Percentiles rank a stretch among this genome's conserved stretches.
phyloP scores from a whole-genome alignment of 2,888 invertebrate genomes.

The Heliothis peltigera region DNA sequence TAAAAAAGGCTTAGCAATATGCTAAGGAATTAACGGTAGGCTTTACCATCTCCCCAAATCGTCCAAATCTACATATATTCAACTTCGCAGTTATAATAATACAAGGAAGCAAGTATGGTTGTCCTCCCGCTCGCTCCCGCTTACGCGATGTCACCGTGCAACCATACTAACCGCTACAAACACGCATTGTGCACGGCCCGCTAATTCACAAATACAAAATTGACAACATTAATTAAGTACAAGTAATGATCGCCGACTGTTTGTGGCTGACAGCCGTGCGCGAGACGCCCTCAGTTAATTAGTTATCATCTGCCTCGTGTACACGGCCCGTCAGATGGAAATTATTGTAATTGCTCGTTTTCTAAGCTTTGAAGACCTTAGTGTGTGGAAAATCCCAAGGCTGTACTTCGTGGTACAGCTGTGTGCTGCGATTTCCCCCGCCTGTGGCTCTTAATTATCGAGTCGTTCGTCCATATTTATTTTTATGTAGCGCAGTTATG shows the following conservation, averaged over 20 bases:
- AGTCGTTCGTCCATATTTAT: too few relatives aligned
- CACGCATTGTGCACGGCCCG: slow-evolving; percentile 23
- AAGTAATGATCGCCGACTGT: slow-evolving; percentile 37
- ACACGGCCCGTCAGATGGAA: background rate
- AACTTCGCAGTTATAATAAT: too few relatives aligned
- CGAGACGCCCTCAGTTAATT: background rate
- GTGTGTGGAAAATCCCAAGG: background rate
- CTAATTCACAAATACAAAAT: slow-evolving; percentile 54
- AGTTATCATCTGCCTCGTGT: background rate
- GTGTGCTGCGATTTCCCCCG: too few relatives aligned
- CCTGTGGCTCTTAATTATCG: too few relatives aligned
- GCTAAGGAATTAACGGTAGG: too few relatives aligned
- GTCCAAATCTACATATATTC: too few relatives aligned
- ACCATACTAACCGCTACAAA: slow-evolving; percentile 21
- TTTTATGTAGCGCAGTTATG: too few relatives aligned
- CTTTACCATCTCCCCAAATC: too few relatives aligned
- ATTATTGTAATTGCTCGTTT: background rate
- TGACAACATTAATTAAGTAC: slow-evolving; percentile 53
- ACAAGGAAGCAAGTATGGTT: too few relatives aligned
- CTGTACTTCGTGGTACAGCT: too few relatives aligned
- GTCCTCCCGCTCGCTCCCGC: background rate
- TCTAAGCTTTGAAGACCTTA: background rate
- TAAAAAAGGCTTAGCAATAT: too few relatives aligned
- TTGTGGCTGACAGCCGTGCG: slow-evolving; percentile 12
- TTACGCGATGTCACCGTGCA: background rate